phyloP scores from a whole-genome alignment of 1,140 invertebrate species.

The Penaeus chinensis region DNA sequence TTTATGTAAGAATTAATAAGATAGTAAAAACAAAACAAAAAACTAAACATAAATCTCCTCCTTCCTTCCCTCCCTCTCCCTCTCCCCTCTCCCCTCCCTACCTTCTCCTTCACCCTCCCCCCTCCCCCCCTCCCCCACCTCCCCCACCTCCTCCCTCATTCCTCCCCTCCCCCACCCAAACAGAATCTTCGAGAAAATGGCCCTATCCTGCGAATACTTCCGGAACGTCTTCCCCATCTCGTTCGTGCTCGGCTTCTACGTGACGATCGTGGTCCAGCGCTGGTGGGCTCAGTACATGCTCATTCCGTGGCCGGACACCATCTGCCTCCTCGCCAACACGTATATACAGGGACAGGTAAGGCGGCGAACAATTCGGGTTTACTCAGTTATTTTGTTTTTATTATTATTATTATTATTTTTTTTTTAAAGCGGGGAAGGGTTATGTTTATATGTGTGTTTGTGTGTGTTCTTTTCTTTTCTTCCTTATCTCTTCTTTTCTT shows the following conservation, averaged over 20 bases:
- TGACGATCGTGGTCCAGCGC: conserved; percentile 87
- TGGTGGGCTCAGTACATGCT: conserved; percentile 94
- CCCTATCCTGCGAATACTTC: conserved; percentile 82
- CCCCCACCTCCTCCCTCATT: too few species aligned
- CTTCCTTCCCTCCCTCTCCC: background rate
- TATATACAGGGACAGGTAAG: conserved; percentile 90
- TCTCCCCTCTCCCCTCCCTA: background rate
- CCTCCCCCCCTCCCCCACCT: background rate
- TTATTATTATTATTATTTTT: too few species aligned
- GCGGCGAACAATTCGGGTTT: too few species aligned
- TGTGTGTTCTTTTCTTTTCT: too few species aligned
- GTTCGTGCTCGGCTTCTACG: conserved; percentile 72
- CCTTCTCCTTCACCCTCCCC: background rate
- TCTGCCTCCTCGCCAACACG: conserved; percentile 89
- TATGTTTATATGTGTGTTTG: too few species aligned
- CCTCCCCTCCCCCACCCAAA: conserved; percentile 57
- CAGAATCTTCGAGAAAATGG: conserved; percentile 81
- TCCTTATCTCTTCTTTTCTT: too few species aligned
- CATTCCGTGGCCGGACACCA: conserved; percentile 89
- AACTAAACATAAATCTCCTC: background rate
- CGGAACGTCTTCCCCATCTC: conserved; percentile 86
- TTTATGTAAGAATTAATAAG: too few species aligned
- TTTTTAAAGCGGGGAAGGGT: too few species aligned
- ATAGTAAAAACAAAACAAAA: too few species aligned
- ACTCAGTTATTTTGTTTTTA: too few species aligned